phyloP scores from a whole-genome alignment of 2,888 invertebrate genomes.

The Spatulosminthurus flaviceps region DNA sequence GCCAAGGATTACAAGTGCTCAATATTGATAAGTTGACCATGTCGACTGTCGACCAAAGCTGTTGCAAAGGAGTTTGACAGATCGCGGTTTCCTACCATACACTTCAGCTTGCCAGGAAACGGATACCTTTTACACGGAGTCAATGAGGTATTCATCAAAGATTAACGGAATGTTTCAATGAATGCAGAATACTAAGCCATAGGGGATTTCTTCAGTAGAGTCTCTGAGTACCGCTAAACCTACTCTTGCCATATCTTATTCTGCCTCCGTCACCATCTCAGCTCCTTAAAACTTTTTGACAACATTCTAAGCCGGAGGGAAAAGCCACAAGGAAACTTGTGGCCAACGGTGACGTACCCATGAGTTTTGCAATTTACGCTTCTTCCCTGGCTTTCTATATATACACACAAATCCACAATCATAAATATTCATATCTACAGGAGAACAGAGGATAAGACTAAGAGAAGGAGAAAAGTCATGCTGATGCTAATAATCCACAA shows the following conservation, averaged over 20 bases:
- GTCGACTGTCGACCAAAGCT: conserved; percentile 10
- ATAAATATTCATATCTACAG: too few relatives aligned
- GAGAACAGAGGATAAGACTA: too few relatives aligned
- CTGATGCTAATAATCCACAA: too few relatives aligned
- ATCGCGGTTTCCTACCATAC: conserved; percentile 12
- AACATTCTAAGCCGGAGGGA: not conserved
- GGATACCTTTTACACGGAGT: not conserved
- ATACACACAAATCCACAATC: too few relatives aligned
- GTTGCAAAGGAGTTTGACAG: conserved; percentile 32
- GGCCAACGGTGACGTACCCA: not conserved
- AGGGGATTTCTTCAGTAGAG: not conserved
- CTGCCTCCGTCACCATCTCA: not conserved
- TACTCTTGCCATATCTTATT: not conserved
- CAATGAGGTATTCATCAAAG: conserved; percentile 21
- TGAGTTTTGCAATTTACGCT: too few relatives aligned
- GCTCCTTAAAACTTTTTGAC: too few relatives aligned
- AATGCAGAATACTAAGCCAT: not conserved
- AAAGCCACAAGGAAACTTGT: not conserved
- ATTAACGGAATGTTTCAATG: conserved; percentile 35
- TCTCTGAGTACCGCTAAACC: conserved; percentile 21
- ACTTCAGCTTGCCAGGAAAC: not conserved
- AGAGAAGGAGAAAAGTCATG: too few relatives aligned
- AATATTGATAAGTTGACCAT: conserved; percentile 24
- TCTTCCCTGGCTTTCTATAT: too few relatives aligned
- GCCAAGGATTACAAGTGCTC: not conserved